These are phyloP conservation scores for Chaetodon auriga DNA, from an alignment of 2,113 vertebrate genomes.

Conservation along the genomic window DNA sequence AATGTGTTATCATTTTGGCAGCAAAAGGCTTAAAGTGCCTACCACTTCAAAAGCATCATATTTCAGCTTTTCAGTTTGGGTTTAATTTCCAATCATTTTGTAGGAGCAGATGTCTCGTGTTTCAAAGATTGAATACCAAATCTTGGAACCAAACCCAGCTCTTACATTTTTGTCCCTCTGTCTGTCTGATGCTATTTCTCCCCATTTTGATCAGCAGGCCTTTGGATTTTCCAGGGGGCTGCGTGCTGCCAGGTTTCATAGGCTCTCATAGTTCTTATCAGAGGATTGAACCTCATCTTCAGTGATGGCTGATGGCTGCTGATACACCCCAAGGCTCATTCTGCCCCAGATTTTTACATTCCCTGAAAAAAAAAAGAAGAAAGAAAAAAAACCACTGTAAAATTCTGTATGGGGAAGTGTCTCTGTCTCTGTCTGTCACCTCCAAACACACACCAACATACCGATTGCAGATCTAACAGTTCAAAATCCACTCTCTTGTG, in stretches of 20 bases:
- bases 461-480: constrained; percentile 18
- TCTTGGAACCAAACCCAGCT: background rate
- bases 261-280: constrained; percentile 57
- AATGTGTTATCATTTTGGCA: background rate
- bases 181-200: constrained; percentile 39
- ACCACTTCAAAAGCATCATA: background rate
- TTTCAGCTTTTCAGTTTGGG: background rate
- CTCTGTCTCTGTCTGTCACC: background rate
- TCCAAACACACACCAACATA: background rate
- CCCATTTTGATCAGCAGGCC: constrained; percentile 47
- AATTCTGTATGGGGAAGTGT: constrained; percentile 14
- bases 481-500: constrained; percentile 5
- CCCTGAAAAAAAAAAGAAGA: constrained; percentile 27
- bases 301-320: constrained; percentile 60
- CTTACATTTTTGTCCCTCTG: background rate
- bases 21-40: background rate
- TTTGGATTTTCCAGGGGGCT: constrained; percentile 38
- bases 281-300: constrained; percentile 65
- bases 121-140: constrained; percentile 21
- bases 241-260: constrained; percentile 53
- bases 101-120: constrained; percentile 30
- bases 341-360: constrained; percentile 71
- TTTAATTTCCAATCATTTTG: constrained; percentile 16
- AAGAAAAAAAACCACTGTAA: constrained; percentile 26
- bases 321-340: constrained; percentile 67